Evolutionary conservation across 30 jellyfish, hydroid and myxozoan genomes (phyloP), one percentile per base, ranked within the genome.

Genomic region (Chrysaora quinquecirrha): DNA sequence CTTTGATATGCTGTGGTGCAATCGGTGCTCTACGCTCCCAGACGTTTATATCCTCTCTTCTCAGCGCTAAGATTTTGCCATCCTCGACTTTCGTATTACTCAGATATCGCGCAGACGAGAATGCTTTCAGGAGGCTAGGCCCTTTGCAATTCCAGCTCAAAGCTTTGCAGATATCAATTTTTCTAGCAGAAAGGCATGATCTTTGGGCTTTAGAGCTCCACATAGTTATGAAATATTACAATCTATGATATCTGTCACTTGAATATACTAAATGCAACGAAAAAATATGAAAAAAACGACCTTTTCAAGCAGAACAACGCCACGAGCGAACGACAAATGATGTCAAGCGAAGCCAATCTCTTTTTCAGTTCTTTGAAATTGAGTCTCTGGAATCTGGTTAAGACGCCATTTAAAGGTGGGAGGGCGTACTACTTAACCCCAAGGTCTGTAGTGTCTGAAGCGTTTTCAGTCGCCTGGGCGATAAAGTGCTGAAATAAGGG

Each of bases 1-100:
- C 93, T 48, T 78, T 77, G 47, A 84, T 82, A 72, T 90, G 98
- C 25, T 81, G 94, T 1, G 98, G 98, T 11, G 98, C 91, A 18
- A 90, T 84, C 0, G 98, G 98, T 1, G 98, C 96, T 1, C 98
- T 76, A 71, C 98, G 34, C 73, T 90, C 98, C 98, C 98, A 90
- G 7, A 90, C 98, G 87, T 90, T 90, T 19, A 90, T 71, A 74
- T 90, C 98, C 61, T 90, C 98, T 30, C 98, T 69, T 22, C 98
- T 80, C 33, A 90, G 65, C 24, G 90, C 98, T 27, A 90, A 69
- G 21, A 90, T 64, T 34, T 64, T 61, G 3, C 80, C 87, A 56
- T 76, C 85, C 30, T 80, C 81, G 21, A 90, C 97, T 27, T 70
- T 73, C 60, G 86, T 79, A n/a, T 67, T 80, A 83, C 83, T 80